These are phyloP conservation scores for Acanthurus tractus DNA, from an alignment of 2,797 vertebrate genomes.

Conservation along the genomic window DNA sequence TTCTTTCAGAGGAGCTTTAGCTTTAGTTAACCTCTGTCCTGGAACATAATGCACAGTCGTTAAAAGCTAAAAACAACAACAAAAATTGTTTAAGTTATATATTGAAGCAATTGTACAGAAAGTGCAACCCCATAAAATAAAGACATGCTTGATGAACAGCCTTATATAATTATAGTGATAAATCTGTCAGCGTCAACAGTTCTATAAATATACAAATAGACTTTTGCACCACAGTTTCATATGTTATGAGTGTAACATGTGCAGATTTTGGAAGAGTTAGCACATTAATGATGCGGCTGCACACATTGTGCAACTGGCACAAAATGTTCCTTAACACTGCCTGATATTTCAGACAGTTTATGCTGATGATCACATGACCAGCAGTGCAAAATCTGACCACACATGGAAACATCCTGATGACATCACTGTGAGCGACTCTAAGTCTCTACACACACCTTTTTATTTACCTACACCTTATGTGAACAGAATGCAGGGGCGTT, in stretches of 20 bases:
- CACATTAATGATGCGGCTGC: slow-evolving; percentile 3
- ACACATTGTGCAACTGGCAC: background rate
- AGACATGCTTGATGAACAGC: background rate
- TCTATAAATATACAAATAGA: slow-evolving; percentile 3
- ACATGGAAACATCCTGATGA: background rate
- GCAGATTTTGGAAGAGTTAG: slow-evolving; percentile 14
- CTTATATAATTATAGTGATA: too few relatives aligned
- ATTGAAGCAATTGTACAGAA: background rate
- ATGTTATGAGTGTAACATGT: background rate
- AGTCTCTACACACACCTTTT: background rate
- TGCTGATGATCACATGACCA: background rate
- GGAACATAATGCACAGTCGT: background rate
- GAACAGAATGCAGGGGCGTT: background rate
- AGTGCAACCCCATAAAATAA: background rate
- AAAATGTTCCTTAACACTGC: slow-evolving; percentile 1
- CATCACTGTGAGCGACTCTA: slow-evolving; percentile 1
- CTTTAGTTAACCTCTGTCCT: background rate
- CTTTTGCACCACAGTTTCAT: background rate
- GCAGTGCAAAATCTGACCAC: background rate
- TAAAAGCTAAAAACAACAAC: background rate
- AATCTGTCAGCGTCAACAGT: background rate
- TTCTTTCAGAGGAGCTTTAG: slow-evolving; percentile 17
- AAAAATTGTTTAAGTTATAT: too few relatives aligned
- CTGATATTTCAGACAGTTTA: slow-evolving; percentile 1
- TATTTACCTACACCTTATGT: background rate